Evolutionary conservation across 2,797 vertebrate species (phyloP).

Genomic region (Eurystomus glaucurus): DNA sequence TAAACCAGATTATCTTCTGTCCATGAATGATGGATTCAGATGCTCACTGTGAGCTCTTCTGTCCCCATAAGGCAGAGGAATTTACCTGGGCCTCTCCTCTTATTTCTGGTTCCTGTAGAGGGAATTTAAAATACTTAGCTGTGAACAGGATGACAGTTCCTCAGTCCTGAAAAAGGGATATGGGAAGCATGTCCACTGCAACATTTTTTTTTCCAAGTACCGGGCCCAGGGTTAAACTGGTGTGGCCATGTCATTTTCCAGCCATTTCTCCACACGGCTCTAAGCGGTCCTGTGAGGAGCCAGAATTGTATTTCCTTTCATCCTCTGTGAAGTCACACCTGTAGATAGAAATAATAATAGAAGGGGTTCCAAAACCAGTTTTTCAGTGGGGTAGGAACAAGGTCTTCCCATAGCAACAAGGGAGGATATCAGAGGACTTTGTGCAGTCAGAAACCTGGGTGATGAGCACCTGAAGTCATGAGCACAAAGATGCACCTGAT

Average conservation of each 20-base stretch:
- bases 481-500: background rate
- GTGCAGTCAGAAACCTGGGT: background rate
- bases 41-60: background rate
- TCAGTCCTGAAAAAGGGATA: background rate
- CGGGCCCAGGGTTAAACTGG: background rate
- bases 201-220: background rate
- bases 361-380: background rate
- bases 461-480: background rate
- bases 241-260: background rate
- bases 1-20: background rate
- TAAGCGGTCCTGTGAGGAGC: background rate
- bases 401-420: background rate
- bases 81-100: background rate
- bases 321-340: background rate
- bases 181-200: background rate
- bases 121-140: background rate
- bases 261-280: background rate
- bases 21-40: background rate
- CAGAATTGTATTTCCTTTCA: background rate
- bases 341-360: background rate
- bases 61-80: fast-evolving
- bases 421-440: background rate
- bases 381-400: background rate
- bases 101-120: background rate
- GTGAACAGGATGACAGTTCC: background rate